These are phyloP conservation scores for Drosophila pseudotakahashii DNA, from an alignment of 2,888 invertebrate genomes.

Conservation along the genomic window DNA sequence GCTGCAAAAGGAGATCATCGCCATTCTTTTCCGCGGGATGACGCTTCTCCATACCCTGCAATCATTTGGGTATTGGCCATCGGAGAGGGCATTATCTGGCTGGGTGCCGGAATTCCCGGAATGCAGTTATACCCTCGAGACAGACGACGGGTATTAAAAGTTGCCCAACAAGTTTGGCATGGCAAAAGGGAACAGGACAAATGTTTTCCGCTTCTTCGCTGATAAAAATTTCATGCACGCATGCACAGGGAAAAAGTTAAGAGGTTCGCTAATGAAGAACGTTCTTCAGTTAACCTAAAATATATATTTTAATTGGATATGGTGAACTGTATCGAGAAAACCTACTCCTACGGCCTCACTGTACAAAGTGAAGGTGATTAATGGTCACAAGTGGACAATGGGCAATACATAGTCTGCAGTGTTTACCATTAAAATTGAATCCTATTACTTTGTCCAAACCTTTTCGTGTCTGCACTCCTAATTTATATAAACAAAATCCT, in stretches of 20 bases:
- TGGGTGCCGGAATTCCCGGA: slow-evolving; percentile 2
- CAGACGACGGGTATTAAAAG: slow-evolving; percentile 23
- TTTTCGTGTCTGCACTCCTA: too few species aligned
- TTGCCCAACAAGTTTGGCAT: slow-evolving; percentile 11
- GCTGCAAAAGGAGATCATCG: slow-evolving; percentile 44
- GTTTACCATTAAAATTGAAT: too few species aligned
- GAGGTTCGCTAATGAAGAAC: not conserved
- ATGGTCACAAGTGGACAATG: too few species aligned
- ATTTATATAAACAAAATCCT: not conserved
- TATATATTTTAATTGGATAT: not conserved
- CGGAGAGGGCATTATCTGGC: not conserved
- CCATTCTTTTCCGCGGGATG: not conserved
- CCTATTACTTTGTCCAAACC: too few species aligned
- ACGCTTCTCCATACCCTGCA: slow-evolving; percentile 12
- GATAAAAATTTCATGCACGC: slow-evolving; percentile 35
- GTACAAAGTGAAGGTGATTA: too few species aligned
- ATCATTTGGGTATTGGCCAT: not conserved
- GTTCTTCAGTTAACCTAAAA: not conserved
- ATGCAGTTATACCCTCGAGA: not conserved
- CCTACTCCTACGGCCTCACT: too few species aligned
- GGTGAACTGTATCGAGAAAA: too few species aligned
- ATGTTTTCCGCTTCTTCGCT: slow-evolving; percentile 30
- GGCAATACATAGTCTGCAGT: too few species aligned
- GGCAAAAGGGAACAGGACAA: slow-evolving; percentile 25
- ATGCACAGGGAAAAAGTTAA: not conserved